These are phyloP conservation scores for Mamestra brassicae DNA, from an alignment of 2,888 invertebrate genomes.

Conservation along the genomic window DNA sequence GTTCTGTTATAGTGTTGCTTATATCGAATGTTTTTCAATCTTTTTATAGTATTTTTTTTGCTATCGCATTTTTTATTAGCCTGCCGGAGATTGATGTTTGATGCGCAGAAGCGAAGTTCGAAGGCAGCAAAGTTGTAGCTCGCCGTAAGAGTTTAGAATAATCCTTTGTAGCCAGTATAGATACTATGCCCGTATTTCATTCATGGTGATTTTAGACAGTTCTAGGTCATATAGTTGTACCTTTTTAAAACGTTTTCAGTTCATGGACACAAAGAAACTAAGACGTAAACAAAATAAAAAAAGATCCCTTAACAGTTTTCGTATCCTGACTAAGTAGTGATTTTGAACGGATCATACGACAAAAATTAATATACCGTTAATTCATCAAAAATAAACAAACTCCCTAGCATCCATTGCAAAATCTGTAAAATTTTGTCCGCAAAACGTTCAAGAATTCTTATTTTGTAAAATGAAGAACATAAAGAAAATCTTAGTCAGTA, in stretches of 20 bases:
- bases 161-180: slow-evolving; percentile 1
- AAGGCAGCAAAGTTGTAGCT: slow-evolving; percentile 37
- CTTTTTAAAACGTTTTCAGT: not conserved
- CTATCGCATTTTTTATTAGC: not conserved
- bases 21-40: not conserved
- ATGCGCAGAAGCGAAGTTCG: slow-evolving; percentile 22
- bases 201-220: not conserved
- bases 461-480: not conserved
- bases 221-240: not conserved
- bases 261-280: not conserved
- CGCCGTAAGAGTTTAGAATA: slow-evolving; percentile 9
- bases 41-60: not conserved
- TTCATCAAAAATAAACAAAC: not conserved
- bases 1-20: not conserved
- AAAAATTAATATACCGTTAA: not conserved
- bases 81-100: slow-evolving; percentile 6
- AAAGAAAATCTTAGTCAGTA: not conserved
- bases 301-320: not conserved
- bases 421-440: not conserved
- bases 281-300: not conserved
- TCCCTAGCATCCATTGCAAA: not conserved
- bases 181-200: slow-evolving; percentile 14
- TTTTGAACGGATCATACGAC: not conserved
- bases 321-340: not conserved
- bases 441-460: not conserved